A percentile compares a stretch with the other conserved stretches of the same genome.
Evolutionary conservation across 2,888 invertebrate genomes (phyloP).

Genomic region (Eupithecia exiguata): DNA sequence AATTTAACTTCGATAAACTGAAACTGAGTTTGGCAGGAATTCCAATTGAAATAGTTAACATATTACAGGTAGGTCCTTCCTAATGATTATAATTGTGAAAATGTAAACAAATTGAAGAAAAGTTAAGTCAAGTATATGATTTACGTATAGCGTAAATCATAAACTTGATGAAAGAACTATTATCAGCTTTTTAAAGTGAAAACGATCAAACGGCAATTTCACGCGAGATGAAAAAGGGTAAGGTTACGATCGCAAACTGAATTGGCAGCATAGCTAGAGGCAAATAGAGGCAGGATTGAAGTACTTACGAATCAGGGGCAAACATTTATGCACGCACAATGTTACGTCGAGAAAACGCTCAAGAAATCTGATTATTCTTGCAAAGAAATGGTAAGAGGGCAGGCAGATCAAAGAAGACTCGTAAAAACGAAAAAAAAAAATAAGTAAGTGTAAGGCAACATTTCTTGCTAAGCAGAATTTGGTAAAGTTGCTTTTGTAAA

Average conservation of each 20-base stretch:
- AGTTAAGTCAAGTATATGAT: no score
- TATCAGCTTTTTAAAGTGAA: slow-evolving; percentile 14
- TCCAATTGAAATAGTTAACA: neutral
- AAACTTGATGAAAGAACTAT: slow-evolving; percentile 15
- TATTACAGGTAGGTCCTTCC: neutral
- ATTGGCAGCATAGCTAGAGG: slow-evolving; percentile 19
- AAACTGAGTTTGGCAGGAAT: neutral
- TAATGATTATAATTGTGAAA: neutral
- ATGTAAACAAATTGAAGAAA: neutral
- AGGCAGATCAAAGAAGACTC: neutral
- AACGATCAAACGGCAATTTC: slow-evolving; percentile 54
- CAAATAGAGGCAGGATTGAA: slow-evolving; percentile 8
- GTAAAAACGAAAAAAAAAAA: neutral
- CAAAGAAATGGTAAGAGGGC: neutral
- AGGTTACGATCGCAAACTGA: slow-evolving; percentile 56
- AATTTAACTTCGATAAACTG: neutral
- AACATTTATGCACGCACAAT: neutral
- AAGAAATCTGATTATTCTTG: neutral
- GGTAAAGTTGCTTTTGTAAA: neutral
- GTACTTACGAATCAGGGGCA: neutral
- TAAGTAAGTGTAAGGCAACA: neutral
- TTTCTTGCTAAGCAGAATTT: neutral
- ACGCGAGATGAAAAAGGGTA: slow-evolving; percentile 63
- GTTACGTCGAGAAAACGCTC: neutral
- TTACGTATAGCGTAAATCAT: neutral